Base-by-base conservation (phyloP, 2,888 invertebrate genomes). In the Andrena dorsata region DNA sequence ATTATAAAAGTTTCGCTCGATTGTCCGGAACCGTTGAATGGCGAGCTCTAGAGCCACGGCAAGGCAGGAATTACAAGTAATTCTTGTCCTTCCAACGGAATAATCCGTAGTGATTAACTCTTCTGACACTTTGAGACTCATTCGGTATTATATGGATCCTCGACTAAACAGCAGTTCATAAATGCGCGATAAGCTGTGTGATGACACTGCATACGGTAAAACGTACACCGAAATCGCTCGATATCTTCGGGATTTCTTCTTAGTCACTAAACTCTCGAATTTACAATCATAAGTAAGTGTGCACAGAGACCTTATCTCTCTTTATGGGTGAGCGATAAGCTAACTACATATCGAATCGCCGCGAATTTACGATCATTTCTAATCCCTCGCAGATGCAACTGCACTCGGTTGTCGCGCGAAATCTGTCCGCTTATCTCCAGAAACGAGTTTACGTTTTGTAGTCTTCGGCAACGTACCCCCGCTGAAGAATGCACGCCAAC, bases 201-300 rank as follows among this genome's bases (percentile, higher is more conserved):
- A 41, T 41, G 41, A 41, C 16, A 41, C 0, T 41, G 41, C 41
- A 41, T 4, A 41, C 41, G 13, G 0, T 4, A 4, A 35, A 28
- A 16, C 74, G 16, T 23, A 23, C 64, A 28, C 47, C 23, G 47
- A 41, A 58, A 32, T 63, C 32, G 56, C 23, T 16, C 41, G 28
- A 53, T 47, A 65, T 56, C 53, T 35, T 41, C 53, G 16, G 56
- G 58, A 75, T 35, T 35, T 69, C 58, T 71, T 76, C 75, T 30
- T 26, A 16, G 56, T 8, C 56, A 61, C 23, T 80, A 80, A 80
- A 76, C 58, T 58, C 23, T 66, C 51, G 65, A 61, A 70, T 49
- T 69, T 69, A 76, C 51, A 35, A 20, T n/a, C 35, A 69, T 69
- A 76, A 76, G 75, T 76, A 70, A 53, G 63, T 56, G 63, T 70